Conservation (phyloP, 2,888 invertebrate genomes). For the Strigamia maritima region DNA sequence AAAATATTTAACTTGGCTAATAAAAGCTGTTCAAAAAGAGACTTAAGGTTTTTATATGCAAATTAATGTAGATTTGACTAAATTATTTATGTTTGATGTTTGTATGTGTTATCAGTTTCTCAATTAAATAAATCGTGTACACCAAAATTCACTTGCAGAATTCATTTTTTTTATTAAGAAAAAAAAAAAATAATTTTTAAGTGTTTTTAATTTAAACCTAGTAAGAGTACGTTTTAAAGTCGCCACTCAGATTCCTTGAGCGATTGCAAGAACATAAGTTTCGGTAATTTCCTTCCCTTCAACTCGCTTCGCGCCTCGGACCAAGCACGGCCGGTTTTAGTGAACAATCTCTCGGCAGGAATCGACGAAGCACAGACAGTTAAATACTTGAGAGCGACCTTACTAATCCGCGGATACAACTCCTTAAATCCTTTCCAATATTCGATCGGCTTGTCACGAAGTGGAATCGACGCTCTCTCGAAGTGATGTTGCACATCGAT, state of each 20-base stretch:
- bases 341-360: not conserved
- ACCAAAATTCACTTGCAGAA: not conserved
- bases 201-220: not conserved
- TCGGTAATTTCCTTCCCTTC: not conserved
- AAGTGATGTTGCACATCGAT: not conserved
- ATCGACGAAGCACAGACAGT: not conserved
- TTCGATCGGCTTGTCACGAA: not conserved
- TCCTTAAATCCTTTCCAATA: not conserved
- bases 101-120: no score
- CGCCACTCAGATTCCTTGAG: not conserved
- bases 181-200: not conserved
- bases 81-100: no score
- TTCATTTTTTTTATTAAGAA: not conserved
- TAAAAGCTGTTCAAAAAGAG: not conserved
- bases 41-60: not conserved
- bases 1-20: slow-evolving; percentile 10
- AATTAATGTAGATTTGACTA: not conserved
- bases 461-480: not conserved
- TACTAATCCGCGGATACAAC: not conserved
- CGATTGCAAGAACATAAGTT: not conserved
- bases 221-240: not conserved
- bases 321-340: not conserved
- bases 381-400: not conserved
- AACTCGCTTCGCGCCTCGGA: not conserved
- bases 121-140: no score